Percentiles rank a stretch among this genome's conserved stretches.
phyloP scores from a whole-genome alignment of 1,140 invertebrate species.

The Pararge aegeria region DNA sequence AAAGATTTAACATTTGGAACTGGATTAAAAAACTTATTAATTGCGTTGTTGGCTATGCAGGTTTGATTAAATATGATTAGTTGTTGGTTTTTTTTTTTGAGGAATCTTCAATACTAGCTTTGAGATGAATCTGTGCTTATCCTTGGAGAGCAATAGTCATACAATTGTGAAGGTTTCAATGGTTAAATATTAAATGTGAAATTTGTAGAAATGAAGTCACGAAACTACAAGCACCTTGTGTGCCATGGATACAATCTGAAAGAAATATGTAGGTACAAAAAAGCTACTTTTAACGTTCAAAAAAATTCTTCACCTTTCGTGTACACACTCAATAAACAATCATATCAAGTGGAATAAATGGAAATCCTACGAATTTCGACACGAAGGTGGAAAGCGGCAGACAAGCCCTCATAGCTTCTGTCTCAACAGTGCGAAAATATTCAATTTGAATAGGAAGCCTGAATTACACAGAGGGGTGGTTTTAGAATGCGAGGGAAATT shows the following conservation, averaged over 20 bases:
- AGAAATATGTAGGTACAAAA: not conserved
- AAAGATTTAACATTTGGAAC: too few species aligned
- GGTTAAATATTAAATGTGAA: too few species aligned
- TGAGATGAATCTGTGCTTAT: too few species aligned
- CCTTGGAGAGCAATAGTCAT: too few species aligned
- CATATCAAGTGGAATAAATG: not conserved
- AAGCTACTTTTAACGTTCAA: not conserved
- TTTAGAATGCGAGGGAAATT: not conserved
- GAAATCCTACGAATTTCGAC: not conserved
- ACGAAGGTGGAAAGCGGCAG: not conserved
- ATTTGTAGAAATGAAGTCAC: too few species aligned
- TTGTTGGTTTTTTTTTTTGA: too few species aligned
- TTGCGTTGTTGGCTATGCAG: too few species aligned
- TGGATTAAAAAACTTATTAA: too few species aligned
- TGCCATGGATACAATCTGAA: not conserved
- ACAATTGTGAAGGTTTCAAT: too few species aligned
- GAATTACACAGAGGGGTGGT: conserved; percentile 6
- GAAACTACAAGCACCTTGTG: too few species aligned
- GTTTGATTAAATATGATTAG: too few species aligned
- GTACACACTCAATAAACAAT: not conserved
- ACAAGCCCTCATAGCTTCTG: not conserved
- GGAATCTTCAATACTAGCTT: too few species aligned
- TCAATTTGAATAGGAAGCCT: conserved; percentile 32
- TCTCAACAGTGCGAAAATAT: conserved; percentile 25
- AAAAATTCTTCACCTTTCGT: not conserved